phyloP scores from a whole-genome alignment of 2,113 vertebrate genomes.

The Dromas ardeola region DNA sequence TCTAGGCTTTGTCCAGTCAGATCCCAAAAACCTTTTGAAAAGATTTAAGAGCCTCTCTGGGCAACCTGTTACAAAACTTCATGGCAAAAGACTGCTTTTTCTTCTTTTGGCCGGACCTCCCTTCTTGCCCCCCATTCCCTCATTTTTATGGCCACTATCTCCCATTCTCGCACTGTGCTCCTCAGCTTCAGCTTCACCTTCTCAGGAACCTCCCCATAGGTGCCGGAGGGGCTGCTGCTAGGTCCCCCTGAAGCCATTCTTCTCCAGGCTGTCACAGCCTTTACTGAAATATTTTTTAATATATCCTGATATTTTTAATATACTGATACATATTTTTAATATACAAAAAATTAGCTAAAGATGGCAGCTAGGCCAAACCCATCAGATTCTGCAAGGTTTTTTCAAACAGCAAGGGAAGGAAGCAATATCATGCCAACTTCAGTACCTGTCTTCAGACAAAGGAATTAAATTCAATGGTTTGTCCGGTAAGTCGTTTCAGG shows the following conservation, averaged over 20 bases:
- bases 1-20: background rate
- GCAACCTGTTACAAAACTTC: background rate
- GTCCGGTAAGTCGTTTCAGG: background rate
- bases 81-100: background rate
- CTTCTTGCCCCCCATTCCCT: background rate
- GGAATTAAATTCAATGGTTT: background rate
- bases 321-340: background rate
- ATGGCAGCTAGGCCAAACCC: background rate
- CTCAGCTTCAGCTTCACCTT: background rate
- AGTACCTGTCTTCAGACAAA: background rate
- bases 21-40: background rate
- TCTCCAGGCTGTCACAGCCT: background rate
- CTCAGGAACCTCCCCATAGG: background rate
- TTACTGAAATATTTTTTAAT: background rate
- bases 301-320: background rate
- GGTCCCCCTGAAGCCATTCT: background rate
- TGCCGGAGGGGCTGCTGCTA: background rate
- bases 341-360: background rate
- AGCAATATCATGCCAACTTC: background rate
- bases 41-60: background rate
- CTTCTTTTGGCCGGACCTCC: background rate
- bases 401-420: background rate
- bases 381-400: background rate
- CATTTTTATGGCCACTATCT: background rate
- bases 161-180: background rate